A percentile compares a stretch with the other conserved stretches of the same genome.
These are phyloP conservation scores for Enchytraeus crypticus DNA, from an alignment of 2,888 invertebrate genomes.

Conservation along the genomic window DNA sequence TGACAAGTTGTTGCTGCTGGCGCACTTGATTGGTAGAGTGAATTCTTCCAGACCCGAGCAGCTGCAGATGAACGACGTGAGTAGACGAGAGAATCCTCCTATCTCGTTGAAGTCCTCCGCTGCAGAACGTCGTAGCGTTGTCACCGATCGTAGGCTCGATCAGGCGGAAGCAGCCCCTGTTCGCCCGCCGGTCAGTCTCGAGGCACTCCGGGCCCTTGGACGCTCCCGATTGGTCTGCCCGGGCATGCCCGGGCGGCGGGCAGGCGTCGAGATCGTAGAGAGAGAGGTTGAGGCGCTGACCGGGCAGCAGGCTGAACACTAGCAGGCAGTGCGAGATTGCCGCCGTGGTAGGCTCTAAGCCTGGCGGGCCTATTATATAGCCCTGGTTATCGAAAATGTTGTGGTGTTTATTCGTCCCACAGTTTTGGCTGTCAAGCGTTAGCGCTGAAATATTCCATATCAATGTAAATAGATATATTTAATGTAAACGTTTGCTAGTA, in stretches of 20 bases:
- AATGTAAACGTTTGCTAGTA: no score
- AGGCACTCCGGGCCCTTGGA: neutral
- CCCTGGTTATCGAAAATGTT: neutral
- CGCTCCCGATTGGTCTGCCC: no score
- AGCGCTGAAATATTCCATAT: no score
- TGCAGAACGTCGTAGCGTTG: conserved; percentile 12
- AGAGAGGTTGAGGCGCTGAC: conserved; percentile 19
- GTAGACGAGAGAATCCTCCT: neutral
- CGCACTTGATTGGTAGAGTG: neutral
- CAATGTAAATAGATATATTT: no score
- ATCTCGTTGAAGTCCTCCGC: conserved; percentile 6
- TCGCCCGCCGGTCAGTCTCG: conserved; percentile 3
- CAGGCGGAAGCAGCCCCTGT: conserved; percentile 9
- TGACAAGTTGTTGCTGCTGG: no score
- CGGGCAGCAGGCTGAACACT: conserved; percentile 10
- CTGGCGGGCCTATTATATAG: neutral
- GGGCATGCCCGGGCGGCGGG: neutral
- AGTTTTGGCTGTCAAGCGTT: no score
- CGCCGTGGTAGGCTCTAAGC: neutral
- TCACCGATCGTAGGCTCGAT: conserved; percentile 10
- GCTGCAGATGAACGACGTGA: neutral
- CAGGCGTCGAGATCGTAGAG: conserved; percentile 16
- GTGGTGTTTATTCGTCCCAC: conserved; percentile 4
- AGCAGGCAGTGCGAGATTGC: neutral
- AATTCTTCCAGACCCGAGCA: no score